Percentiles rank a stretch among this genome's conserved stretches.
Evolutionary conservation across 2,888 invertebrate species (phyloP).

Genomic region (Cerastoderma edule): DNA sequence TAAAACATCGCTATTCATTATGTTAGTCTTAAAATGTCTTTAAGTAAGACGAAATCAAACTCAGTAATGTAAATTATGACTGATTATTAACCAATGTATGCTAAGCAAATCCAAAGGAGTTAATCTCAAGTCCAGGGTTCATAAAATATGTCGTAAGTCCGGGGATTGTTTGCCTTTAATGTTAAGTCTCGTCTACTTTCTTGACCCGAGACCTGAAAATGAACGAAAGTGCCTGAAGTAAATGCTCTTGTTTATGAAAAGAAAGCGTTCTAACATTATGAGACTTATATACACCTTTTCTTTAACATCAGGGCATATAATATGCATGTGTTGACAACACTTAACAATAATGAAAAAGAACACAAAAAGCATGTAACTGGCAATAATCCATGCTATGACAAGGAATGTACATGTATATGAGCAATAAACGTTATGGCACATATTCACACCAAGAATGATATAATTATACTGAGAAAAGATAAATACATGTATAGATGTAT

Average conservation of each 20-base stretch:
- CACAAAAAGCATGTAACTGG: no score
- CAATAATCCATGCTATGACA: no score
- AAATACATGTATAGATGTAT: no score
- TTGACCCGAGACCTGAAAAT: constrained; percentile 7
- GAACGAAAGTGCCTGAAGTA: neutral
- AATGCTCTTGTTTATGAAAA: neutral
- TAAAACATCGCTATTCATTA: neutral
- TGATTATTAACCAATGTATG: neutral
- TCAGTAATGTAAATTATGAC: no score
- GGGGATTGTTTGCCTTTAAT: neutral
- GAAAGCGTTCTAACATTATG: neutral
- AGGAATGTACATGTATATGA: no score
- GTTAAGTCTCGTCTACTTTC: neutral
- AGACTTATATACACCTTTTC: neutral
- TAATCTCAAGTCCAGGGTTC: neutral
- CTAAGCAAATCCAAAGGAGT: neutral
- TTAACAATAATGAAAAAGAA: no score
- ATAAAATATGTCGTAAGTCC: neutral
- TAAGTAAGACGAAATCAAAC: neutral
- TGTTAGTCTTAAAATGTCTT: neutral
- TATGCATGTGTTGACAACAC: no score
- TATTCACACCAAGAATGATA: no score
- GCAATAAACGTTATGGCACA: no score
- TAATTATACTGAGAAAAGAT: no score
- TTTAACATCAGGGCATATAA: no score